Evolutionary conservation across 1,140 invertebrate genomes (phyloP).

Genomic region (Polyergus mexicanus): DNA sequence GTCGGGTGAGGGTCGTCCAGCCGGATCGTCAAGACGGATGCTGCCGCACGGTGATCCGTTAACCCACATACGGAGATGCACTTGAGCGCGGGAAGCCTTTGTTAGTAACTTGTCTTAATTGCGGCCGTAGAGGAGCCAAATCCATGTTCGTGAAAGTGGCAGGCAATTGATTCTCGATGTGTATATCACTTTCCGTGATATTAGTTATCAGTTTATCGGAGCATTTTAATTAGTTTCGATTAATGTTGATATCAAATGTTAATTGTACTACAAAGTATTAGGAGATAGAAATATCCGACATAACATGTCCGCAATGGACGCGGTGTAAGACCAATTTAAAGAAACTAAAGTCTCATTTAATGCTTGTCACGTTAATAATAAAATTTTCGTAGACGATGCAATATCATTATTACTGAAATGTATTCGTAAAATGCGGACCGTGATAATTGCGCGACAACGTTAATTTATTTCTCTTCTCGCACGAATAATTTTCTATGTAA

Average conservation of each 20-base stretch:
- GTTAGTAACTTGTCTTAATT: slow-evolving; percentile 38
- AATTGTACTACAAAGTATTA: background rate
- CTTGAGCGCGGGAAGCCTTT: background rate
- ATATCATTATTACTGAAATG: slow-evolving; percentile 51
- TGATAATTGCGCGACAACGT: slow-evolving; percentile 60
- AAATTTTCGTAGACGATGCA: background rate
- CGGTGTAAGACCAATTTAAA: slow-evolving; percentile 29
- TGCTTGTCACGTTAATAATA: slow-evolving; percentile 13
- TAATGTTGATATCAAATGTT: background rate
- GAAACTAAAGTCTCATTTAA: slow-evolving; percentile 52
- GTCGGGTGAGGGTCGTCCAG: background rate
- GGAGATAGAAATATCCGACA: background rate
- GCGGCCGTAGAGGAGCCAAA: background rate
- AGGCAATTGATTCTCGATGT: background rate
- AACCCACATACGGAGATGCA: slow-evolving; percentile 23
- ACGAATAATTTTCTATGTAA: slow-evolving; percentile 65
- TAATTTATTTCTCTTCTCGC: slow-evolving; percentile 50
- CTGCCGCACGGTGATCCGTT: slow-evolving; percentile 32
- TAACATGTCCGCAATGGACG: slow-evolving; percentile 4
- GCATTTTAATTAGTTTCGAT: background rate
- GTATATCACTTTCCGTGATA: background rate
- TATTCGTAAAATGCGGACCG: slow-evolving; percentile 33
- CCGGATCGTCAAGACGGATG: slow-evolving; percentile 3
- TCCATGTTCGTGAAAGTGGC: background rate
- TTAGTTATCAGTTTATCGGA: background rate